Evolutionary conservation across 2,113 vertebrate genomes (phyloP).

Genomic region (Haemorhous mexicanus): DNA sequence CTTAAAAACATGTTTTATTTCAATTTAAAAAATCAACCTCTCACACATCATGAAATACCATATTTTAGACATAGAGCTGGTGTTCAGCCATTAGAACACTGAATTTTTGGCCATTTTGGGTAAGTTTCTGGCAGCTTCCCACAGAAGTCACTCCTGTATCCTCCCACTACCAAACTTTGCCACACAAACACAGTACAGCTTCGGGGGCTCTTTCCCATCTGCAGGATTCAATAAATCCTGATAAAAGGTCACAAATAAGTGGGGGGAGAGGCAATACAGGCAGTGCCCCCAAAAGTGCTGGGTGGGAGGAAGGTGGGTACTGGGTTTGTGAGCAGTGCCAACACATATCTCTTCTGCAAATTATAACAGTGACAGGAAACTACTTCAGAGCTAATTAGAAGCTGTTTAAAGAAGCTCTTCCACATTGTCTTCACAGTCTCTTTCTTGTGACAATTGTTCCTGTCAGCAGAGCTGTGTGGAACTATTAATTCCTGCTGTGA

Average conservation of each 20-base stretch:
- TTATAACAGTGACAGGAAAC: constrained; percentile 59
- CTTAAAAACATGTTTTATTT: neutral
- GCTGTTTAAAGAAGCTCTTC: constrained; percentile 56
- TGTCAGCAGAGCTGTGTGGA: constrained; percentile 50
- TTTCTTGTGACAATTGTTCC: constrained; percentile 60
- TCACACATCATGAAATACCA: neutral
- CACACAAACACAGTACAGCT: neutral
- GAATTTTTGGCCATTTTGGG: neutral
- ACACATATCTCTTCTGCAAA: constrained; percentile 18
- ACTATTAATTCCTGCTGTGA: constrained; percentile 10
- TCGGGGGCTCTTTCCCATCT: neutral
- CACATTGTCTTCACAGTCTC: neutral
- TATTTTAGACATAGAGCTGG: neutral
- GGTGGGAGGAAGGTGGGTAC: neutral
- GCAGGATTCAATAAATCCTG: neutral
- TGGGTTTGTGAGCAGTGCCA: constrained; percentile 16
- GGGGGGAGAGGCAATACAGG: neutral
- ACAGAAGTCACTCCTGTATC: neutral
- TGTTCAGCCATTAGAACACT: neutral
- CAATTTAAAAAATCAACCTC: neutral
- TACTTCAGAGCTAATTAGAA: constrained; percentile 66
- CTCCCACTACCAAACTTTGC: neutral
- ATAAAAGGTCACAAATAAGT: neutral
- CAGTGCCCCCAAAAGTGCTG: neutral
- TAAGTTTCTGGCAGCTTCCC: neutral